Base-by-base conservation (phyloP, 1,140 invertebrate genomes). In the Dreissena rostriformis region DNA sequence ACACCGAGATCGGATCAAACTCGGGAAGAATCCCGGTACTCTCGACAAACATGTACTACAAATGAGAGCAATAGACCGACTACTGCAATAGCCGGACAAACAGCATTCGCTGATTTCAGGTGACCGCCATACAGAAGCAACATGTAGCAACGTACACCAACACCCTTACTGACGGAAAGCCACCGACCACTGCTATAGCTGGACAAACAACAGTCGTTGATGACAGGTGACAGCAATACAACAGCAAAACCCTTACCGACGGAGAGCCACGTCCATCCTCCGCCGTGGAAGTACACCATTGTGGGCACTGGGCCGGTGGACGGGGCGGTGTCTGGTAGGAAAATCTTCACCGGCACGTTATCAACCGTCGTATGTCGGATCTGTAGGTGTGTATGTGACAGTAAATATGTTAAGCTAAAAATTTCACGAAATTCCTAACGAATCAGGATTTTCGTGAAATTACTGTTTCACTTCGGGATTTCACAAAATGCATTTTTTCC, bases 221-320 rank as follows among this genome's bases (percentile, higher is more conserved):
- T n/a, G n/a, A n/a, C n/a, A n/a, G n/a, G n/a, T n/a, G n/a, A n/a
- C n/a, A n/a, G n/a, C n/a, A n/a, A n/a, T n/a, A n/a, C n/a, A n/a
- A n/a, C n/a, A n/a, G n/a, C 29, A 53, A 49, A 51, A 53, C 79
- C 86, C 86, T 84, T 67, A 91, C 91, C 87, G 4, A 88, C 90
- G 57, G 88, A 85, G 19, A 90, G 82, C 89, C 89, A 91, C 0
- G 90, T 88, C 90, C 90, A 92, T 10, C 91, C 90, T 7, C 91
- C 91, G 0, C 91, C 91, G 70, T 92, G 91, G 22, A 92, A 87
- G 74, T 91, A 92, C 11, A 92, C 82, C 26, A 92, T 86, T 15
- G 86, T 89, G 14, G 90, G 90, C 22, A 71, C 53, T 0, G 17
- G 67, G n/a, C 26, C 49, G 4, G n/a, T 29, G 10, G 17, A 65